Base-by-base conservation (phyloP, 2,888 invertebrate genomes). In the Incurvaria masculella region DNA sequence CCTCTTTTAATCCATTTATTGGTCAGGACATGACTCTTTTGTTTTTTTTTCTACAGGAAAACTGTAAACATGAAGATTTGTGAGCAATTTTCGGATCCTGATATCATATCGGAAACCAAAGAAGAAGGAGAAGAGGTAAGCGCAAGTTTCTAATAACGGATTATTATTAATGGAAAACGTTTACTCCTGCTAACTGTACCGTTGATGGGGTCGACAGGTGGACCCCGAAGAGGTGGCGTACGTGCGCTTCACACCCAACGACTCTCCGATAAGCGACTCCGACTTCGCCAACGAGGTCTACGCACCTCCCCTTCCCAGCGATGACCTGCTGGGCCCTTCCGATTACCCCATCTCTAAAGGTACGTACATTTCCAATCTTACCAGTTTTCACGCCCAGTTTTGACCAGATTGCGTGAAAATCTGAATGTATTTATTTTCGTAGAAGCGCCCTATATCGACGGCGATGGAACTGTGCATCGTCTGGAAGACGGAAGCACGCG, bases 261-360 rank as follows among this genome's bases (percentile, higher is more conserved):
- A 33, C 33, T 68, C 72, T 16, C 85, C 82, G 51, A 69, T 79
- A 48, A 76, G 72, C 5, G 82, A 88, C 61, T 81, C 84, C 2
- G 84, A 87, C 55, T 91, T 84, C 62, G 89, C 91, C n/a, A 90
- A 91, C 60, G 90, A 91, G 70, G 80, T 89, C 16, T 91, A 88
- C 64, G 88, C 82, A 64, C 91, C 91, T 20, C 87, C 89, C 48
- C 60, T 81, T 50, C 67, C 72, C 42, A 78, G 81, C 46, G 76
- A 75, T 39, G 79, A 80, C 52, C 23, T 4, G 10, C 4, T 23
- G 23, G 70, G 72, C 49, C 65, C 66, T 8, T 59, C 65, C 45
- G 59, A 66, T 43, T 69, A 64, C 51, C 52, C 71, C 18, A 50
- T 58, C 50, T 54, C 64, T 14, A 46, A 71, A 66, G 71, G 74